Evolutionary conservation across 2,888 invertebrate genomes (phyloP).

Genomic region (Chymomyza amoena): DNA sequence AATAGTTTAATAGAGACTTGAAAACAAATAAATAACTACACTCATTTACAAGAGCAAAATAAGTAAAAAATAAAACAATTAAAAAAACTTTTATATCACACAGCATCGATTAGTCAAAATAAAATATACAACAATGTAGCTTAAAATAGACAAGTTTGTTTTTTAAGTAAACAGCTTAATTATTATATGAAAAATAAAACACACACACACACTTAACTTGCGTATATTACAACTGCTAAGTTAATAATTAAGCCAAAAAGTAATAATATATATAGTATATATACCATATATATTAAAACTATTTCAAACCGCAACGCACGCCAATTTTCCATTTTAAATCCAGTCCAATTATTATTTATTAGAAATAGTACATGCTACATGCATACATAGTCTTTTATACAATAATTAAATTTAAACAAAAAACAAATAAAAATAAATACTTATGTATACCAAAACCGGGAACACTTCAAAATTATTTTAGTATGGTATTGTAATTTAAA

Average conservation of each 20-base stretch:
- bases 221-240: not conserved
- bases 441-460: constrained; percentile 50
- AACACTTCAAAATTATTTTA: constrained; percentile 46
- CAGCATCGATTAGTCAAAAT: not conserved
- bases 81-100: constrained; percentile 18
- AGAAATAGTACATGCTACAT: constrained; percentile 9
- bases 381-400: constrained; percentile 42
- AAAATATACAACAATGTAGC: not conserved
- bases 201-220: not conserved
- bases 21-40: constrained; percentile 56
- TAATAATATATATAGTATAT: not conserved
- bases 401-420: constrained; percentile 11
- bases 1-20: constrained; percentile 42
- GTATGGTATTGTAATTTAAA: not conserved
- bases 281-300: constrained; percentile 13
- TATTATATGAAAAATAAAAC: not conserved
- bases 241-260: not conserved
- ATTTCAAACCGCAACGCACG: constrained; percentile 14
- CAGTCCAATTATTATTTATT: not conserved
- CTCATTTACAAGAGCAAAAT: constrained; percentile 60
- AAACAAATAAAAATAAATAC: constrained; percentile 23
- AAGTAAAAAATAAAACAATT: constrained; percentile 47
- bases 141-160: too few relatives aligned
- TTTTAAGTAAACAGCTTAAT: not conserved
- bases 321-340: constrained; percentile 1